Evolutionary conservation across 2,113 vertebrate species (phyloP).

Genomic region (Salminus brasiliensis): DNA sequence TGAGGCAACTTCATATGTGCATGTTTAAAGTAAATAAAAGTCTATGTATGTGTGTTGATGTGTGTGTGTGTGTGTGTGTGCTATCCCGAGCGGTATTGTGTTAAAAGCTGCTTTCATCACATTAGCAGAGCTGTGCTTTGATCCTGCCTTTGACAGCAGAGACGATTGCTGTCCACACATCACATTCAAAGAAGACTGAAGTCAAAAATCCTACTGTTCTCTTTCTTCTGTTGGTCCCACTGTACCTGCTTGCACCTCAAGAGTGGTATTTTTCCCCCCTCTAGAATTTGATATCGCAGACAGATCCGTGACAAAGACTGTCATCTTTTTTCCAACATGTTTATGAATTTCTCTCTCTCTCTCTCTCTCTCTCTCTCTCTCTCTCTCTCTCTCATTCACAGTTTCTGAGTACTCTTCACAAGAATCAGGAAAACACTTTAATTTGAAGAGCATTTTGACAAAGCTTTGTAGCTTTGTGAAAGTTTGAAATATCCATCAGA

Average conservation of each 20-base stretch:
- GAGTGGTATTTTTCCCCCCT: background rate
- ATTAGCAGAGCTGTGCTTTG: background rate
- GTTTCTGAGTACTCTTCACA: background rate
- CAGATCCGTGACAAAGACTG: background rate
- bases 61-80: background rate
- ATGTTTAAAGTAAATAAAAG: too few relatives aligned
- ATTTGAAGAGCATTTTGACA: background rate
- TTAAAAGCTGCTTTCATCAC: constrained; percentile 20
- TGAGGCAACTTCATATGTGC: background rate
- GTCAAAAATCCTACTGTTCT: background rate
- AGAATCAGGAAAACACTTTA: background rate
- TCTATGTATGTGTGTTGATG: too few relatives aligned
- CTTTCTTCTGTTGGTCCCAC: background rate
- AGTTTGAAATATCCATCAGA: background rate
- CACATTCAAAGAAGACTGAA: background rate
- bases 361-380: background rate
- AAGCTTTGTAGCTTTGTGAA: background rate
- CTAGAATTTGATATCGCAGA: background rate
- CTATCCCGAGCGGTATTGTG: background rate
- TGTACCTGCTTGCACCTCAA: background rate
- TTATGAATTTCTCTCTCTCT: background rate
- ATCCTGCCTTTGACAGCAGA: background rate
- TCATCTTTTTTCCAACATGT: background rate
- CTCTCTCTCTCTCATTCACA: background rate
- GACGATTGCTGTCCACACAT: background rate